These are phyloP conservation scores for Urocitellus parryii DNA, from an alignment of 2,113 vertebrate species.

Conservation along the genomic window DNA sequence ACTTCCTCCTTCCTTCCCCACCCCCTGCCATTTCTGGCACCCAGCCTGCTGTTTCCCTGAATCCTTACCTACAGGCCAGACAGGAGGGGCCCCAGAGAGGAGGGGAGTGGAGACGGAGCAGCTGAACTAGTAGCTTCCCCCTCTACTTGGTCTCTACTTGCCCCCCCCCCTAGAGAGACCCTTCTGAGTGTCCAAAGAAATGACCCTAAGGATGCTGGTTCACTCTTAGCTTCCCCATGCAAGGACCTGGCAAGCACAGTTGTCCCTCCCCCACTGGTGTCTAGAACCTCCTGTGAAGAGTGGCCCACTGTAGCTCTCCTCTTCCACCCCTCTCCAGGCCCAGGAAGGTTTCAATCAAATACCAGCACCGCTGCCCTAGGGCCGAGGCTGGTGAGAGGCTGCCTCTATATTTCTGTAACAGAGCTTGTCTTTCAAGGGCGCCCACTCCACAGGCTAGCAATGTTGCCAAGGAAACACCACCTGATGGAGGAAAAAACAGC, in stretches of 20 bases:
- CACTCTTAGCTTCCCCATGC: background rate
- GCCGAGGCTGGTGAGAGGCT: background rate
- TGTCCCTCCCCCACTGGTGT: background rate
- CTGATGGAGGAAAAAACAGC: background rate
- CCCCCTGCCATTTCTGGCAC: background rate
- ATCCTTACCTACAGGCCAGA: background rate
- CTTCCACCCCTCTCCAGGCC: background rate
- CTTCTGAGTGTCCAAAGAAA: background rate
- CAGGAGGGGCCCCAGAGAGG: background rate
- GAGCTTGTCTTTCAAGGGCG: background rate
- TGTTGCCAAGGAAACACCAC: slow-evolving; percentile 55
- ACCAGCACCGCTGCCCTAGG: background rate
- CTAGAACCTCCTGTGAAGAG: background rate
- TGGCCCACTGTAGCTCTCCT: too few relatives aligned
- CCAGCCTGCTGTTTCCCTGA: background rate
- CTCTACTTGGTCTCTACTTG: background rate
- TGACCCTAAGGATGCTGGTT: background rate
- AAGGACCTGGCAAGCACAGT: background rate
- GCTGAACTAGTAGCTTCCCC: background rate
- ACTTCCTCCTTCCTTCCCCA: background rate
- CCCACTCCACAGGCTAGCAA: background rate
- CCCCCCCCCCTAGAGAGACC: background rate
- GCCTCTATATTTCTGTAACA: background rate
- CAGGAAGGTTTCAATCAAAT: background rate
- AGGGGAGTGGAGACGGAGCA: too few relatives aligned